These are phyloP conservation scores for Mesocentrotus franciscanus DNA, from an alignment of 53 echinoderm and acorn worm species.

Conservation along the genomic window DNA sequence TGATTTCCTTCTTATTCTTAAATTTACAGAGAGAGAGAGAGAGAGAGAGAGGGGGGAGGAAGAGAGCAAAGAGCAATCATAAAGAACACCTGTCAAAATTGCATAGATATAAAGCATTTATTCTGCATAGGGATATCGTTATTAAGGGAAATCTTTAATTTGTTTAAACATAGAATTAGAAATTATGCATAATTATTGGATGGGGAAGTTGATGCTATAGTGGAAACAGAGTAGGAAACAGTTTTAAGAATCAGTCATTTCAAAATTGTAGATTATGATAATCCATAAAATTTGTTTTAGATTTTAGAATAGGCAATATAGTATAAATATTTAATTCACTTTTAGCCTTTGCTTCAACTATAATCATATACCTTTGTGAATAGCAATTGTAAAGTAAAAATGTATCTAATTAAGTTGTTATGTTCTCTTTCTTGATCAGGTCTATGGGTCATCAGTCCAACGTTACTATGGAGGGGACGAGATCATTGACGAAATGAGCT, in stretches of 20 bases:
- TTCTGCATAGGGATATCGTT: background rate
- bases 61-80: background rate
- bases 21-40: background rate
- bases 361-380: background rate
- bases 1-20: background rate
- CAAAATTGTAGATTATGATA: background rate
- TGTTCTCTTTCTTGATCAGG: conserved; percentile 33
- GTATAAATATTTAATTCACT: background rate
- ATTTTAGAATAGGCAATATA: background rate
- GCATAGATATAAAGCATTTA: background rate
- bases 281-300: background rate
- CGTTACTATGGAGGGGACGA: conserved; percentile 38
- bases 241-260: background rate
- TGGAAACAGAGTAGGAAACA: background rate
- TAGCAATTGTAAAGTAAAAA: background rate
- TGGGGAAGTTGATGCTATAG: background rate
- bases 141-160: background rate
- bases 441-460: conserved; percentile 34
- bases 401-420: background rate
- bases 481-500: conserved; percentile 55
- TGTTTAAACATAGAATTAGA: background rate
- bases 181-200: background rate
- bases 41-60: background rate
- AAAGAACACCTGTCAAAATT: background rate
- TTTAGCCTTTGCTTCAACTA: background rate